Evolutionary conservation across 1,140 invertebrate genomes (phyloP).

Genomic region (Orussus abietinus): DNA sequence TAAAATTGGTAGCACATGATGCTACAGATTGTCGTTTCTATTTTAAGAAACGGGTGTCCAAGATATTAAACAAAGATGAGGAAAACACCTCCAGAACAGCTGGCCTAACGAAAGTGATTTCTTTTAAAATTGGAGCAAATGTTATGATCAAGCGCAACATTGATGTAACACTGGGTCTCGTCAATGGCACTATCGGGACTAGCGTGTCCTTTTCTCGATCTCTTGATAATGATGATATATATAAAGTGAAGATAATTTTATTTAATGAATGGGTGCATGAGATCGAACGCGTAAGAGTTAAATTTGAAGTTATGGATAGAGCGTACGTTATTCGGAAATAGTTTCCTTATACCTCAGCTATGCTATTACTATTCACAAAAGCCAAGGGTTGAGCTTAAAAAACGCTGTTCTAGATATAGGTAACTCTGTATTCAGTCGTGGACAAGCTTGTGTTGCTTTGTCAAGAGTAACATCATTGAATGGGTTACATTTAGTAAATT

Average conservation of each 20-base stretch:
- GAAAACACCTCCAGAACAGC: conserved; percentile 18
- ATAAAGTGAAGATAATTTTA: conserved; percentile 19
- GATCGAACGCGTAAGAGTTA: conserved; percentile 20
- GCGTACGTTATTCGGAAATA: conserved; percentile 23
- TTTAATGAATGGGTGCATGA: conserved; percentile 12
- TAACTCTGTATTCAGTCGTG: too few species aligned
- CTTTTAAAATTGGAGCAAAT: conserved; percentile 20
- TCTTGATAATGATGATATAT: conserved; percentile 12
- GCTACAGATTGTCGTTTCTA: conserved; percentile 13
- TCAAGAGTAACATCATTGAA: too few species aligned
- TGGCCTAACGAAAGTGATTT: conserved; percentile 18
- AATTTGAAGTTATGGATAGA: conserved; percentile 21
- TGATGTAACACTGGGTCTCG: conserved; percentile 27
- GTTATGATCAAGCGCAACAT: conserved; percentile 34
- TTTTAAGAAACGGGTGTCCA: conserved; percentile 19
- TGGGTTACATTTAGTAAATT: too few species aligned
- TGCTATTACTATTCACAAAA: too few species aligned
- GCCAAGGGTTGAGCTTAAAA: too few species aligned
- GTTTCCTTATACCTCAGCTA: conserved; percentile 27
- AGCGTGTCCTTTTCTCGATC: conserved; percentile 17
- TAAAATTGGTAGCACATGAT: conserved; percentile 26
- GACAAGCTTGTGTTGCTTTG: too few species aligned
- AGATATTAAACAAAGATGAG: conserved; percentile 15
- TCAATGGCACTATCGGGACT: conserved; percentile 32
- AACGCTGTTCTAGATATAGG: too few species aligned